Conservation (phyloP, 2,888 invertebrate species). For the Pinctada fucata region DNA sequence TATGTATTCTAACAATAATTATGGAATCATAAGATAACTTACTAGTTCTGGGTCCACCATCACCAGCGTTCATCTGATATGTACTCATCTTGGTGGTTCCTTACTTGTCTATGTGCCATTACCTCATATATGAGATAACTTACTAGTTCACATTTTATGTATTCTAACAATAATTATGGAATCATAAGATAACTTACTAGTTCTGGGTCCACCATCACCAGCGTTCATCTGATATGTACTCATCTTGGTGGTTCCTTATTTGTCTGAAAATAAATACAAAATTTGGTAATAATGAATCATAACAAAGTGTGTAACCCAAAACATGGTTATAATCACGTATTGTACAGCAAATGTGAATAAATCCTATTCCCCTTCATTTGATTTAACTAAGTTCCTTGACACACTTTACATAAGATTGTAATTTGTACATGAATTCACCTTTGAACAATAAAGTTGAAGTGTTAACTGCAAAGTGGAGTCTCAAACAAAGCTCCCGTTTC, state of each 20-base stretch:
- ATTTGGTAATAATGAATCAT: not conserved
- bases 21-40: conserved; percentile 43
- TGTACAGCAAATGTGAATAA: not conserved
- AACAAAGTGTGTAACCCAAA: not conserved
- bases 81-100: conserved; percentile 58
- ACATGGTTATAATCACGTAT: no score
- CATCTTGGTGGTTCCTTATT: conserved; percentile 46
- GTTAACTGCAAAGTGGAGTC: no score
- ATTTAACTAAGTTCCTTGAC: no score
- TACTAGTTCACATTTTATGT: not conserved
- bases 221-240: conserved; percentile 68
- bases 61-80: conserved; percentile 65
- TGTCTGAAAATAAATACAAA: not conserved
- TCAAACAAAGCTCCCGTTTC: no score
- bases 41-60: conserved; percentile 62
- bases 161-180: not conserved
- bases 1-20: not conserved
- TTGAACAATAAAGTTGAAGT: no score
- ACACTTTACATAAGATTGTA: no score
- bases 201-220: conserved; percentile 58
- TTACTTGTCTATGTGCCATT: not conserved
- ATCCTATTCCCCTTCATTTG: not conserved
- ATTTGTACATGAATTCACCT: no score
- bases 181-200: conserved; percentile 55
- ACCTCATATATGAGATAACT: conserved; percentile 22